These are phyloP conservation scores for Bombus confusus DNA, from an alignment of 1,140 invertebrate genomes.

Conservation along the genomic window DNA sequence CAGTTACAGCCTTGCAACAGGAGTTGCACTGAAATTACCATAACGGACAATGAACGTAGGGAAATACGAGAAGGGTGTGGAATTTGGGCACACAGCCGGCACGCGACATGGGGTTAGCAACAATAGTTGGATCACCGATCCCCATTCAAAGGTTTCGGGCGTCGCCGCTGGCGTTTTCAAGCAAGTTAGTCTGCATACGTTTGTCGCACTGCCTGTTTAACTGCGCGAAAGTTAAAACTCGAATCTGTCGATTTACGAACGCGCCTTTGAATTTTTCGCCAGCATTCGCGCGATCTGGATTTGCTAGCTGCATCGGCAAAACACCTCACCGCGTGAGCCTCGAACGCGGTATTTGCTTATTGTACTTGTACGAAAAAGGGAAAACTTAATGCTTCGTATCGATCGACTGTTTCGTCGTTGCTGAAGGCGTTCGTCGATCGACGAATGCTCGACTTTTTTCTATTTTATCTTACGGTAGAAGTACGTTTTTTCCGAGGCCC, in stretches of 20 bases:
- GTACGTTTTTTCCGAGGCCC: no score
- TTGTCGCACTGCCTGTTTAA: neutral
- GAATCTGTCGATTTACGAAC: conserved; percentile 7
- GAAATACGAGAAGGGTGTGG: conserved; percentile 11
- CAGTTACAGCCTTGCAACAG: conserved; percentile 15
- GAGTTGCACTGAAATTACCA: conserved; percentile 53
- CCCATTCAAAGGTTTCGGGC: conserved; percentile 3
- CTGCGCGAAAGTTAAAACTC: neutral
- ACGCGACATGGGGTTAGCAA: conserved; percentile 57
- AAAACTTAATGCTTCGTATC: no score
- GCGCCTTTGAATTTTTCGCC: neutral
- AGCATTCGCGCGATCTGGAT: neutral
- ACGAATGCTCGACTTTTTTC: no score
- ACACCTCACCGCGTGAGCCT: neutral
- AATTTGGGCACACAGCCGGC: conserved; percentile 33
- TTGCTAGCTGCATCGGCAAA: neutral
- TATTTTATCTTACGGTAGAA: no score
- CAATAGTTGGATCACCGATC: conserved; percentile 49
- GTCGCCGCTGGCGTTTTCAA: conserved; percentile 19
- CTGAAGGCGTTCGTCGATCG: no score
- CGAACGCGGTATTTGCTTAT: neutral
- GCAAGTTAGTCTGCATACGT: neutral
- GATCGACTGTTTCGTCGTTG: no score
- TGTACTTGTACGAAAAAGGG: neutral
- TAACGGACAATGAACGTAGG: conserved; percentile 36